These are phyloP conservation scores for Lasioglossum baleicum DNA, from an alignment of 1,140 invertebrate genomes.

Conservation along the genomic window DNA sequence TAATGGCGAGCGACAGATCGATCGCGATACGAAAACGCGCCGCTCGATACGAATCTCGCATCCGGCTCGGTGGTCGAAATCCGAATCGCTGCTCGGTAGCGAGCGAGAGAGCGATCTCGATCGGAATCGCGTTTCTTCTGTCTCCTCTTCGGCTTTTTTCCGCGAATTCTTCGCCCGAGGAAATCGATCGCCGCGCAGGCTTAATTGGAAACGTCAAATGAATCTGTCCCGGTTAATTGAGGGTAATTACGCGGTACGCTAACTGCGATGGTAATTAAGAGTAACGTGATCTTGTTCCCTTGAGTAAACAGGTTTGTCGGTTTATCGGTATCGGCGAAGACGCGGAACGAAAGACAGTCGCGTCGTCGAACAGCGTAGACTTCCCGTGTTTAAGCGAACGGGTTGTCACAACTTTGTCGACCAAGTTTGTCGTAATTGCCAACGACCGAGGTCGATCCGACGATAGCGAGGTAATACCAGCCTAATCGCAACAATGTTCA, in stretches of 20 bases:
- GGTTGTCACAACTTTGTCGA: background rate
- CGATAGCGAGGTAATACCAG: background rate
- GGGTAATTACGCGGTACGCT: conserved; percentile 25
- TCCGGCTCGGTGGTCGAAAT: conserved; percentile 6
- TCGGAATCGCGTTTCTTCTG: background rate
- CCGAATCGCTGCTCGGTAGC: too few species aligned
- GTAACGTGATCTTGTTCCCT: conserved; percentile 11
- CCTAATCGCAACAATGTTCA: background rate
- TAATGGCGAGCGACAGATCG: conserved; percentile 4
- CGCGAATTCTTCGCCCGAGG: background rate
- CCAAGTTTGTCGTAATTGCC: background rate
- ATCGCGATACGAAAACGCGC: background rate
- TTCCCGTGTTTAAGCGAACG: background rate
- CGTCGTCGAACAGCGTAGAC: background rate
- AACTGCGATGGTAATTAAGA: conserved; percentile 21
- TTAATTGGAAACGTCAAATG: conserved; percentile 23
- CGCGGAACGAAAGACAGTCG: background rate
- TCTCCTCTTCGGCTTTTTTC: background rate
- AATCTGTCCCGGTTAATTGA: conserved; percentile 3
- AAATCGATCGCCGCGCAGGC: background rate
- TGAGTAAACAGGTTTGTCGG: conserved; percentile 11
- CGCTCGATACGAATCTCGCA: background rate
- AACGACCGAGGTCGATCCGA: conserved; percentile 14
- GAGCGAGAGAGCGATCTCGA: too few species aligned
- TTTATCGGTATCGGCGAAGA: background rate